Percentiles rank a stretch among this genome's conserved stretches.
These are phyloP conservation scores for Microplitis mediator DNA, from an alignment of 1,140 invertebrate genomes.

Conservation along the genomic window DNA sequence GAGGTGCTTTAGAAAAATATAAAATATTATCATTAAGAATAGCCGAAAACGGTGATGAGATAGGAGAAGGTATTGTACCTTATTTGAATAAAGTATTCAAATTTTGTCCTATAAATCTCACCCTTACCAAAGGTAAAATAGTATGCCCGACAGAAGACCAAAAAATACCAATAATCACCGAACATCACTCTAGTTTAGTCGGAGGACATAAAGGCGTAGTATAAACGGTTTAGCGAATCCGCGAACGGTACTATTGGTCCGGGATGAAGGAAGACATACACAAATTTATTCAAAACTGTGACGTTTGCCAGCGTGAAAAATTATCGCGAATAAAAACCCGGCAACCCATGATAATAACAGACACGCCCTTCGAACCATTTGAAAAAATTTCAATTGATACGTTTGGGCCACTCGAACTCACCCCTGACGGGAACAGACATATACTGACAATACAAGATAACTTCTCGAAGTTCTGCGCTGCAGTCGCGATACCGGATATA, in stretches of 20 bases:
- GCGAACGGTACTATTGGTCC: not conserved
- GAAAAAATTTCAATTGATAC: too few species aligned
- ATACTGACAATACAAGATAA: too few species aligned
- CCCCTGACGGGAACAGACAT: too few species aligned
- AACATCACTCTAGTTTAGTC: not conserved
- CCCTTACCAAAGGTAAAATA: not conserved
- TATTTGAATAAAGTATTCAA: not conserved
- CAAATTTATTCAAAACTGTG: not conserved
- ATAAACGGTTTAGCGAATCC: not conserved
- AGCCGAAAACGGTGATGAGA: not conserved
- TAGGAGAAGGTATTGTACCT: not conserved
- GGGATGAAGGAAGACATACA: not conserved
- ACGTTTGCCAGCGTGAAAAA: not conserved
- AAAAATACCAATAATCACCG: not conserved
- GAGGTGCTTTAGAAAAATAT: not conserved
- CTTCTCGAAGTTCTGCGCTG: too few species aligned
- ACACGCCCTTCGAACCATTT: not conserved
- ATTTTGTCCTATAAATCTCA: not conserved
- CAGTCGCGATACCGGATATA: too few species aligned
- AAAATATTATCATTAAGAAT: not conserved
- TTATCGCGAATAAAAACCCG: not conserved
- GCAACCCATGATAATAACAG: not conserved
- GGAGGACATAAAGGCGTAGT: not conserved
- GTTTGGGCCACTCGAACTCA: too few species aligned
- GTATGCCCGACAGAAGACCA: not conserved